Percentiles rank a stretch among this genome's conserved stretches.
These are phyloP conservation scores for Chromis chromis DNA, from an alignment of 2,797 vertebrate genomes.

Conservation along the genomic window DNA sequence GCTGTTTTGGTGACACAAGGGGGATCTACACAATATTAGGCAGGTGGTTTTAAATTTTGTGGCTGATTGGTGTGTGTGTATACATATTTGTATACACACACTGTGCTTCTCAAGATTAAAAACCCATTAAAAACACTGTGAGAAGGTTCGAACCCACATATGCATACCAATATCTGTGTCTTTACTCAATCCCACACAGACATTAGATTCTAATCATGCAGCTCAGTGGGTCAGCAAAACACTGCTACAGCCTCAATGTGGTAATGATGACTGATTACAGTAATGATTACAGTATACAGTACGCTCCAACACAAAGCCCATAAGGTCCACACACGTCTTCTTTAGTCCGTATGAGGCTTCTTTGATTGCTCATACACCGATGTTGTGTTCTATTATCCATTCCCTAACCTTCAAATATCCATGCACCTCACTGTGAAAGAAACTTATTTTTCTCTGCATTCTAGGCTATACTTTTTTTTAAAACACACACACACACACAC, in stretches of 20 bases:
- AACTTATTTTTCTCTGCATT: constrained; percentile 12
- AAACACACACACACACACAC: background rate
- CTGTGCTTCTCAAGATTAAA: background rate
- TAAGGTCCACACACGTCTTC: constrained; percentile 17
- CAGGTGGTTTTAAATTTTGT: no score
- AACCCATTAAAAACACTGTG: constrained; percentile 5
- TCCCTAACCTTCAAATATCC: constrained; percentile 12
- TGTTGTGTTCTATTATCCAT: constrained; percentile 47
- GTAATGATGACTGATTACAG: constrained; percentile 66
- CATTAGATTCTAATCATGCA: constrained; percentile 55
- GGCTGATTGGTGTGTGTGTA: no score
- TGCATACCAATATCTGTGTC: constrained; percentile 21
- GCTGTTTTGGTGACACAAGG: no score
- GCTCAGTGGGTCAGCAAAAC: constrained; percentile 56
- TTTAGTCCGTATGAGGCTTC: constrained; percentile 1
- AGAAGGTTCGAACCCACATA: background rate
- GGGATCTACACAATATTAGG: no score
- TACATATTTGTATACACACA: background rate
- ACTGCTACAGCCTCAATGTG: constrained; percentile 31
- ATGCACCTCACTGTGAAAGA: constrained; percentile 19
- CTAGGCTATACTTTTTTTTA: constrained; percentile 7
- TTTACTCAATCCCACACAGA: constrained; percentile 25
- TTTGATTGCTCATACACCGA: constrained; percentile 22
- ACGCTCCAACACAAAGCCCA: constrained; percentile 24
- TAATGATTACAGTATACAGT: constrained; percentile 51